Percentiles rank a stretch among this genome's conserved stretches.
These are phyloP conservation scores for Liposcelis brunnea DNA, from an alignment of 2,888 invertebrate species.

Conservation along the genomic window DNA sequence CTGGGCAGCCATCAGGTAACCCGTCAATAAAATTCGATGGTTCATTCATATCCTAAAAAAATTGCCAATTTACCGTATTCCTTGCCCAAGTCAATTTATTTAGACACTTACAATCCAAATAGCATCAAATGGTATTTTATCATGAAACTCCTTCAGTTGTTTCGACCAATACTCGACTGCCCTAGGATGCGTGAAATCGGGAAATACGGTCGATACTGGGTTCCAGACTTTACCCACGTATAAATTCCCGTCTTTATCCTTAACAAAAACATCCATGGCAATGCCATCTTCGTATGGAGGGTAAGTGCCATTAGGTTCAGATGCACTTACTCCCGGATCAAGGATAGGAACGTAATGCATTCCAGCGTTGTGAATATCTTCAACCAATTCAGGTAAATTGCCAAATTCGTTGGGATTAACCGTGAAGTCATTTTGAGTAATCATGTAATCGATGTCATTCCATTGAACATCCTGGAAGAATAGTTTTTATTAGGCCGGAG, in stretches of 20 bases:
- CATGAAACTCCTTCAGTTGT: constrained; percentile 46
- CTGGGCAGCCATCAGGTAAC: constrained; percentile 31
- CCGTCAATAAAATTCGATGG: constrained; percentile 58
- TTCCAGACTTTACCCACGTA: constrained; percentile 47
- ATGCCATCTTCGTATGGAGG: constrained; percentile 60
- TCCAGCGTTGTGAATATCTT: constrained; percentile 44
- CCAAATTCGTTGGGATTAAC: constrained; percentile 42
- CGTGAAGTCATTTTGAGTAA: constrained; percentile 34
- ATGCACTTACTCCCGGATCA: constrained; percentile 59
- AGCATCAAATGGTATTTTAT: constrained; percentile 52
- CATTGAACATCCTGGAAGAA: constrained; percentile 27
- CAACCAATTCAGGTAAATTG: constrained; percentile 48
- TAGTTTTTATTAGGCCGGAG: no score
- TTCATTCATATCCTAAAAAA: constrained; percentile 66
- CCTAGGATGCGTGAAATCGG: constrained; percentile 64
- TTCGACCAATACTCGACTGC: constrained; percentile 53
- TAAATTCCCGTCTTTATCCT: constrained; percentile 31
- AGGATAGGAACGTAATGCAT: constrained; percentile 62
- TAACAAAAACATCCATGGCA: constrained; percentile 53
- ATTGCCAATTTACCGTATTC: constrained; percentile 7
- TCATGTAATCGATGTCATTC: constrained; percentile 34
- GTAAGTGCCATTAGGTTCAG: constrained; percentile 47
- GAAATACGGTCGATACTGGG: constrained; percentile 49
- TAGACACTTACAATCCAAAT: constrained; percentile 72
- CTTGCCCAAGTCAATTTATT: no score